Percentiles rank a stretch among this genome's conserved stretches.
These are phyloP conservation scores for Hydrolagus colliei DNA, from an alignment of 2,797 vertebrate genomes.

Conservation along the genomic window DNA sequence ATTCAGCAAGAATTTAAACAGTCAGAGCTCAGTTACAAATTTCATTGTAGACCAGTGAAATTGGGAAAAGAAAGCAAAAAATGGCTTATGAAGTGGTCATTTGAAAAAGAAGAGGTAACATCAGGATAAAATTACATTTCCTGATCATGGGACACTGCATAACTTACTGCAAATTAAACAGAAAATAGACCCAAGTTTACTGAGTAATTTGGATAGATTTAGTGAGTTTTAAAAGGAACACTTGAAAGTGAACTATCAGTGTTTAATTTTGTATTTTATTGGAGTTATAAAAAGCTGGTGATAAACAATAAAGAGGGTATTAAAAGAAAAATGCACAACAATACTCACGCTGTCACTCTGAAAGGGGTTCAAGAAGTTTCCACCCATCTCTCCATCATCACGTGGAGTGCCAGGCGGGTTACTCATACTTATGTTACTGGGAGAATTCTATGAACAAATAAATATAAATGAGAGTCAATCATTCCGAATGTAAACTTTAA, in stretches of 20 bases:
- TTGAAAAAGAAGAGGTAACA: not conserved
- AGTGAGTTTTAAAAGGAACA: not conserved
- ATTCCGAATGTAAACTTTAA: not conserved
- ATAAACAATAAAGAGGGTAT: not conserved
- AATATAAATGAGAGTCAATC: not conserved
- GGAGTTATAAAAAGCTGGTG: no score
- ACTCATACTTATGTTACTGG: conserved; percentile 95
- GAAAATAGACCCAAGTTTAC: not conserved
- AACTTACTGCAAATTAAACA: not conserved
- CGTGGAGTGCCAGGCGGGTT: conserved; percentile 94
- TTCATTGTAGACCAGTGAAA: not conserved
- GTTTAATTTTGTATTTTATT: not conserved
- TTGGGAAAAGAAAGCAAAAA: not conserved
- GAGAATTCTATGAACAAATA: conserved; percentile 74
- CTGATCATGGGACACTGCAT: not conserved
- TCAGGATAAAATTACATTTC: not conserved
- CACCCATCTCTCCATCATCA: conserved; percentile 93
- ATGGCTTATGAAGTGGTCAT: not conserved
- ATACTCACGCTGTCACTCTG: conserved; percentile 92
- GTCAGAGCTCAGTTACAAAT: not conserved
- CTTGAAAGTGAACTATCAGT: not conserved
- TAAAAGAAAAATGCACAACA: conserved; percentile 7
- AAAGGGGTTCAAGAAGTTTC: conserved; percentile 95
- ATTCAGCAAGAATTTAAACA: not conserved
- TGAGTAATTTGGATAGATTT: not conserved